These are phyloP conservation scores for Calameuta pallipes DNA, from an alignment of 2,888 invertebrate genomes.

Conservation along the genomic window DNA sequence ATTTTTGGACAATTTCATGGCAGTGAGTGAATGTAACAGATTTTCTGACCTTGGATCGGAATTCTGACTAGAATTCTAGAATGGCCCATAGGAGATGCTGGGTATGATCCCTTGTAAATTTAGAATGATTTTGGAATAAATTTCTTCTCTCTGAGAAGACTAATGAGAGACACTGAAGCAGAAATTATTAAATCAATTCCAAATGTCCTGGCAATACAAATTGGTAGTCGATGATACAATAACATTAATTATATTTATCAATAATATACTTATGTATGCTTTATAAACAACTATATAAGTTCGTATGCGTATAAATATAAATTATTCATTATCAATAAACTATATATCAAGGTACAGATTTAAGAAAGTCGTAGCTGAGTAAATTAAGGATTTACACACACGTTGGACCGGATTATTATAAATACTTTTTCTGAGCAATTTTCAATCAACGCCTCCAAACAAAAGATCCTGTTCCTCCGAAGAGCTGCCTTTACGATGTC, in stretches of 20 bases:
- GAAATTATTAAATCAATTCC: no score
- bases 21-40: not conserved
- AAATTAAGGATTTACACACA: not conserved
- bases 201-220: not conserved
- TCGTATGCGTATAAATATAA: constrained; percentile 13
- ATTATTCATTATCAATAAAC: constrained; percentile 10
- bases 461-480: no score
- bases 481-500: not conserved
- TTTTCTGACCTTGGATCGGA: not conserved
- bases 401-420: not conserved
- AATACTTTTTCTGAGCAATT: not conserved
- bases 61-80: no score
- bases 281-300: constrained; percentile 18
- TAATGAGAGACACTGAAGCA: no score
- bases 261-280: constrained; percentile 28
- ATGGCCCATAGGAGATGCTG: no score
- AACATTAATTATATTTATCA: constrained; percentile 30
- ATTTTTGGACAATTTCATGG: not conserved
- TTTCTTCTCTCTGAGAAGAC: no score
- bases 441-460: not conserved
- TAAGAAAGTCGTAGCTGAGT: not conserved
- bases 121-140: no score
- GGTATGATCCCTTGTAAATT: no score
- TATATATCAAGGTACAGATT: not conserved
- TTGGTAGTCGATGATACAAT: not conserved